phyloP scores from a whole-genome alignment of 2,113 vertebrate species.

The Pituophis catenifer region DNA sequence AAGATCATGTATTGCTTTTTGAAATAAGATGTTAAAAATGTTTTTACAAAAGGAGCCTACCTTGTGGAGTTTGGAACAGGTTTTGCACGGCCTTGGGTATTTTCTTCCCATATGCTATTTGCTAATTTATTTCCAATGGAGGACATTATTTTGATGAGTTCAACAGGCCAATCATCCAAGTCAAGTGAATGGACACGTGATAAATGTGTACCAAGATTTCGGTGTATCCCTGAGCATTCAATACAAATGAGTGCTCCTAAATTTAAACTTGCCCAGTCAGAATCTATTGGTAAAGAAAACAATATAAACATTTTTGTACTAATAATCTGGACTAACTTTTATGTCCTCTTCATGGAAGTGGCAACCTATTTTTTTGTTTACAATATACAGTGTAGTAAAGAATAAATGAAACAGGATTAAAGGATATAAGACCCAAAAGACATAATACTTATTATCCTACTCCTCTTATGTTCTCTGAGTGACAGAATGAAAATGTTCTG shows the following conservation, averaged over 20 bases:
- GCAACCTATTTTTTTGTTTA: fast-evolving
- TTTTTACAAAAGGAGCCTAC: constrained; percentile 61
- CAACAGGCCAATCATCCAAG: constrained; percentile 95
- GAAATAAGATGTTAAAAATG: background rate
- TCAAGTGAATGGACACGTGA: constrained; percentile 93
- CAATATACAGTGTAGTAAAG: background rate
- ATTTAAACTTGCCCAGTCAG: constrained; percentile 97
- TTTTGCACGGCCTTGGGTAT: constrained; percentile 84
- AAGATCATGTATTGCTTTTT: background rate
- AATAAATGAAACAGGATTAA: background rate
- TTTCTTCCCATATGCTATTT: constrained; percentile 93
- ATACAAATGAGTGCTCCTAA: constrained; percentile 97
- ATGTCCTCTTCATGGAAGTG: fast-evolving
- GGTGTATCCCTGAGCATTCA: constrained; percentile 97
- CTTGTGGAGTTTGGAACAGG: constrained; percentile 86
- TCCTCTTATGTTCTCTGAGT: background rate
- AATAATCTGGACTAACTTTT: background rate
- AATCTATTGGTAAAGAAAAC: constrained; percentile 71
- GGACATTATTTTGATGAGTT: constrained; percentile 94
- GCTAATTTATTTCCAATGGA: constrained; percentile 93
- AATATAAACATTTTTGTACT: background rate
- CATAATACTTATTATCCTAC: background rate
- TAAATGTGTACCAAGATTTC: constrained; percentile 94
- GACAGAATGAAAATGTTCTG: background rate
- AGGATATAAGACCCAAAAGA: no score